These are phyloP conservation scores for Nyctalus aviator DNA, from an alignment of 2,797 vertebrate genomes.

Conservation along the genomic window DNA sequence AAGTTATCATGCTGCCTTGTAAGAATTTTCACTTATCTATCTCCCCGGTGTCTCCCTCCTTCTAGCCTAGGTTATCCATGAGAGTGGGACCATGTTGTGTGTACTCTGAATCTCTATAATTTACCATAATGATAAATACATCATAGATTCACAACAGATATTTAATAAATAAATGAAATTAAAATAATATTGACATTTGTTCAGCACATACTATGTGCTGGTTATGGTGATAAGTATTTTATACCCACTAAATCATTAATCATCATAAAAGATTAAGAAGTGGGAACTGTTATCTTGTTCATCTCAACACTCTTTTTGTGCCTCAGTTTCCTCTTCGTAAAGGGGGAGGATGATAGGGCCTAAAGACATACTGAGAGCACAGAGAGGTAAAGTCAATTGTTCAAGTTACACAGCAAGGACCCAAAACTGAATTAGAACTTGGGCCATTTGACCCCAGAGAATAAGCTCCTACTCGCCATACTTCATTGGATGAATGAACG, in stretches of 20 bases:
- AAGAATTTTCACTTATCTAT: neutral
- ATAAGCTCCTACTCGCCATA: neutral
- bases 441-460: neutral
- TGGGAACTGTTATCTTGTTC: neutral
- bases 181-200: neutral
- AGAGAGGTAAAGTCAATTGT: neutral
- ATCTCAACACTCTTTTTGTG: neutral
- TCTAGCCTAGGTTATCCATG: neutral
- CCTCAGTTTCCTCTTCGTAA: constrained; percentile 2
- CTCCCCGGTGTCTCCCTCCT: neutral
- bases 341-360: neutral
- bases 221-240: neutral
- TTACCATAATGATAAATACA: neutral
- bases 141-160: neutral
- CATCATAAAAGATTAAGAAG: neutral
- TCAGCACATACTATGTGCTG: neutral
- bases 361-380: neutral
- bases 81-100: neutral
- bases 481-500: neutral
- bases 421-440: neutral
- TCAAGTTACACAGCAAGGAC: neutral
- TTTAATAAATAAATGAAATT: neutral
- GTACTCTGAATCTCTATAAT: neutral
- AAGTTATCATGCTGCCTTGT: neutral
- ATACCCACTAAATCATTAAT: neutral